Conservation (phyloP, 2,888 invertebrate genomes). For the Cerastis leucographa region DNA sequence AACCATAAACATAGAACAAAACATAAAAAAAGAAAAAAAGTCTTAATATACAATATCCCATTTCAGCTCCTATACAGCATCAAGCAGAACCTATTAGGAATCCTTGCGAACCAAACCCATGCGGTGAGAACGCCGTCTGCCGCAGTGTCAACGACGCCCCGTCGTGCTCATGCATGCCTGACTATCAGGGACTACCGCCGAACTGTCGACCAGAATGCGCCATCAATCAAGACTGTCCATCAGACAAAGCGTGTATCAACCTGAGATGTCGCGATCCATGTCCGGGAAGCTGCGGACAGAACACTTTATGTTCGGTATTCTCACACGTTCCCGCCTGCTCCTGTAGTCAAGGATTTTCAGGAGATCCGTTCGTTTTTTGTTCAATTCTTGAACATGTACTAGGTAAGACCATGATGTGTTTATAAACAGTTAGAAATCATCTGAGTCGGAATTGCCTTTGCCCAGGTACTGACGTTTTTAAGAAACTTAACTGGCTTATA, state of each 20-base stretch:
- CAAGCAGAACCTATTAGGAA: conserved; percentile 84
- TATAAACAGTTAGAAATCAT: neutral
- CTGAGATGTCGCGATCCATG: conserved; percentile 94
- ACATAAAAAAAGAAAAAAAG: no score
- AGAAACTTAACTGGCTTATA: neutral
- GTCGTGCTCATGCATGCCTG: conserved; percentile 92
- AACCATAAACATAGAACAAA: neutral
- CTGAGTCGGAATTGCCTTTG: neutral
- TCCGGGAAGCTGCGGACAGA: conserved; percentile 93
- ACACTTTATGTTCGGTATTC: conserved; percentile 92
- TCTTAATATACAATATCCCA: conserved; percentile 9
- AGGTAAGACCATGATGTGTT: conserved; percentile 73
- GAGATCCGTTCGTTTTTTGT: conserved; percentile 94
- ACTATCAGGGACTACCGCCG: conserved; percentile 93
- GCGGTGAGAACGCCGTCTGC: conserved; percentile 92
- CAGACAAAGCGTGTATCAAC: conserved; percentile 93
- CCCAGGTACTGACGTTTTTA: neutral
- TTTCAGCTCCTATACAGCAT: conserved; percentile 74
- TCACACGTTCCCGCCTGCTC: conserved; percentile 93
- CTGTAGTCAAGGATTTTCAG: conserved; percentile 93
- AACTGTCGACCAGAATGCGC: conserved; percentile 94
- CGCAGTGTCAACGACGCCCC: conserved; percentile 91
- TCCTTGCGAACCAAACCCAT: conserved; percentile 93
- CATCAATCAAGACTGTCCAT: conserved; percentile 93
- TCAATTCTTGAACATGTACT: conserved; percentile 84